Percentiles rank a stretch among this genome's conserved stretches.
Conservation (phyloP, 2,797 vertebrate genomes). For the Onychomys arenicola region DNA sequence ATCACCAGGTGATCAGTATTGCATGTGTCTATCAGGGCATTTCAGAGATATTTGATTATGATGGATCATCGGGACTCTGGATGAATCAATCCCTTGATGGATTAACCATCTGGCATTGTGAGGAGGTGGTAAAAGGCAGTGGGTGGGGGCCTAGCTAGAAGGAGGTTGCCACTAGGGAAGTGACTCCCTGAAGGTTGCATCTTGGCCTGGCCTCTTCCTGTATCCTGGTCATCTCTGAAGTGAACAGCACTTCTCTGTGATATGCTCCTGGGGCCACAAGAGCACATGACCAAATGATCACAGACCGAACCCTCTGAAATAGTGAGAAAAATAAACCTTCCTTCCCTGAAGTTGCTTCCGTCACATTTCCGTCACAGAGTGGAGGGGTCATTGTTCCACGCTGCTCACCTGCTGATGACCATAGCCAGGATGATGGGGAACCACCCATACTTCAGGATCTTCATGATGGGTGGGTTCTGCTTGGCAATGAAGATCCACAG, state of each 20-base stretch:
- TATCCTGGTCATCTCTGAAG: neutral
- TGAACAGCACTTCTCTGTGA: neutral
- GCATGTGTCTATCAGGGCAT: neutral
- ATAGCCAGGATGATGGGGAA: constrained; percentile 96
- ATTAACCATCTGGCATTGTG: neutral
- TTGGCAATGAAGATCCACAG: constrained; percentile 93
- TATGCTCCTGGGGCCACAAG: neutral
- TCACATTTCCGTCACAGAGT: neutral
- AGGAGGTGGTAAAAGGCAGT: neutral
- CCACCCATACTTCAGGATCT: constrained; percentile 95
- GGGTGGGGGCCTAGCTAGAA: neutral
- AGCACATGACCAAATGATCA: neutral
- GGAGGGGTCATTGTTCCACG: neutral
- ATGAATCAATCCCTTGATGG: neutral
- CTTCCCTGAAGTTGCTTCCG: neutral
- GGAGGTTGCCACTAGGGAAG: neutral
- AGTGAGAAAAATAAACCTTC: neutral
- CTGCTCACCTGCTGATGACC: constrained; percentile 96
- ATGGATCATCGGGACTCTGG: neutral
- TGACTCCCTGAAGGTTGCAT: neutral
- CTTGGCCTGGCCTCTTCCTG: neutral
- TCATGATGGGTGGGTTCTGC: constrained; percentile 90
- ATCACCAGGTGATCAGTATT: neutral
- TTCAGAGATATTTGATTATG: neutral
- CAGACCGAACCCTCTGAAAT: neutral